phyloP scores from a whole-genome alignment of 1,140 invertebrate genomes.

The Theocolax elegans region DNA sequence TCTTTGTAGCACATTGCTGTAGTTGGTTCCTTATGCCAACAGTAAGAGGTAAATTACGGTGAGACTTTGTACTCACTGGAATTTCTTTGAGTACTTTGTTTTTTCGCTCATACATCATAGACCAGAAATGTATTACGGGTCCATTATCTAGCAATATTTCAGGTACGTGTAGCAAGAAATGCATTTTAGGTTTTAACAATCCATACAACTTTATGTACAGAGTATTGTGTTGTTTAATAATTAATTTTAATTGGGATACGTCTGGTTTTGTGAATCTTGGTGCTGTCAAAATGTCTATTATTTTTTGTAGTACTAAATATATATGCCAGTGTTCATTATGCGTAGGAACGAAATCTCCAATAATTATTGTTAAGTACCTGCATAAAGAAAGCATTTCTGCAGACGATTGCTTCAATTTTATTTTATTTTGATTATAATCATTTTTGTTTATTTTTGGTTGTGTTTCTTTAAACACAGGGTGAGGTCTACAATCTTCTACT shows the following conservation, averaged over 20 bases:
- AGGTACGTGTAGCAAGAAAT: not conserved
- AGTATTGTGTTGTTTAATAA: not conserved
- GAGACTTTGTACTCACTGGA: not conserved
- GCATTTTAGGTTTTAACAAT: not conserved
- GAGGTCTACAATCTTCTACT: no score
- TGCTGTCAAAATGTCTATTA: not conserved
- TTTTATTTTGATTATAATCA: no score
- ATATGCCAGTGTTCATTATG: not conserved
- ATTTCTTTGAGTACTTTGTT: not conserved
- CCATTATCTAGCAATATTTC: not conserved
- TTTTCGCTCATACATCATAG: not conserved
- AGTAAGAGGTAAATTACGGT: not conserved
- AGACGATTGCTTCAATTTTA: no score
- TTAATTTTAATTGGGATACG: not conserved
- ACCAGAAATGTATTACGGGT: not conserved
- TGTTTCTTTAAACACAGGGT: no score
- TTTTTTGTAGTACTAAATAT: not conserved
- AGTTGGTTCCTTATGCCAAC: not conserved
- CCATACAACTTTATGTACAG: not conserved
- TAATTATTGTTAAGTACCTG: no score
- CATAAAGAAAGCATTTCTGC: no score
- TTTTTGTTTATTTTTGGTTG: no score
- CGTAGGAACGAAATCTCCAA: no score
- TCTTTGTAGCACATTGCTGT: not conserved
- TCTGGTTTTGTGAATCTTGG: not conserved